phyloP scores from a whole-genome alignment of 2,797 vertebrate species.

The Danionella dracula region DNA sequence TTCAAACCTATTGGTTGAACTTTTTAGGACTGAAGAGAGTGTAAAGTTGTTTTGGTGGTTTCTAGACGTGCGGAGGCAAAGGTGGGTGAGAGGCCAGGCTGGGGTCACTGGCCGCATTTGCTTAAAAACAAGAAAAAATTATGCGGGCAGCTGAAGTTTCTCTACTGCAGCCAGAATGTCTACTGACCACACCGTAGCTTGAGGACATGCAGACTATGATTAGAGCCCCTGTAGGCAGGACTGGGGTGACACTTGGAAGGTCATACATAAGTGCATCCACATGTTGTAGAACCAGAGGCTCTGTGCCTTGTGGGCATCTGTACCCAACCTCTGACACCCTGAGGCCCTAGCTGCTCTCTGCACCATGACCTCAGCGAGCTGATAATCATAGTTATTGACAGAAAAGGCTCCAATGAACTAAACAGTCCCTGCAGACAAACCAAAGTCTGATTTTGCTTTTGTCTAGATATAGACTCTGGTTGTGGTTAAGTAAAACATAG shows the following conservation, averaged over 20 bases:
- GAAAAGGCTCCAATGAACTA: constrained; percentile 4
- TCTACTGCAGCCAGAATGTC: constrained; percentile 42
- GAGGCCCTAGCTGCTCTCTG: constrained; percentile 22
- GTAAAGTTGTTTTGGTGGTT: constrained; percentile 29
- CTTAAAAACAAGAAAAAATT: constrained; percentile 31
- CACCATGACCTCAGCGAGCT: constrained; percentile 30
- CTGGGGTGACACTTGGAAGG: constrained; percentile 49
- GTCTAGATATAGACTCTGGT: not conserved
- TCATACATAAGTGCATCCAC: constrained; percentile 68
- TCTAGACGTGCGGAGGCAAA: constrained; percentile 36
- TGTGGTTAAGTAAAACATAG: not conserved
- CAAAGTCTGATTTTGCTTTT: constrained; percentile 3
- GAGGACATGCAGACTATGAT: constrained; percentile 46
- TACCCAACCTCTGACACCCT: constrained; percentile 34
- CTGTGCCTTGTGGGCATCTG: constrained; percentile 37
- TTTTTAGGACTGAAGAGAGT: constrained; percentile 11
- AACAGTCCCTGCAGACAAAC: constrained; percentile 6
- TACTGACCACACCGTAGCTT: constrained; percentile 43
- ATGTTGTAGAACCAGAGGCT: constrained; percentile 57
- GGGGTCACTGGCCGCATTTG: constrained; percentile 38
- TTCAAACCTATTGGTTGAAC: constrained; percentile 47
- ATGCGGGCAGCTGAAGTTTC: constrained; percentile 36
- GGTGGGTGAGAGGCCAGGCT: constrained; percentile 37
- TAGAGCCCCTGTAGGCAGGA: constrained; percentile 36
- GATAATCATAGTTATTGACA: constrained; percentile 35